Percentiles rank a stretch among this genome's conserved stretches.
These are phyloP conservation scores for Sesia bembeciformis DNA, from an alignment of 2,888 invertebrate species.

Conservation along the genomic window DNA sequence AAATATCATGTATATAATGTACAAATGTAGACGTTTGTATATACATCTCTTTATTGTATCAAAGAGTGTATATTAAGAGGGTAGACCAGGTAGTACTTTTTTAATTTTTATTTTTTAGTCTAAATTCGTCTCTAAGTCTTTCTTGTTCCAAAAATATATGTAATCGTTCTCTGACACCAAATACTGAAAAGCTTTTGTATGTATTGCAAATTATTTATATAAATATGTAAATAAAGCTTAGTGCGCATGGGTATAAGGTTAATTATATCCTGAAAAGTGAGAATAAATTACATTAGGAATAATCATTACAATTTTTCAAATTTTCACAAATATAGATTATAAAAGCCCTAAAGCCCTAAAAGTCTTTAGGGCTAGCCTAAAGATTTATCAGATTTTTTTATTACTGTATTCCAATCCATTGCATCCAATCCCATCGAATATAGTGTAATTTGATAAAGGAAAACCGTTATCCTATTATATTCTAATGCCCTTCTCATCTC, in stretches of 20 bases:
- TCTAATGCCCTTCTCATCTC: too few relatives aligned
- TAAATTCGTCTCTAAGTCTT: not conserved
- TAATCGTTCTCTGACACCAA: not conserved
- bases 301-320: too few relatives aligned
- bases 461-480: too few relatives aligned
- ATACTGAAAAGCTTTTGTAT: not conserved
- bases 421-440: too few relatives aligned
- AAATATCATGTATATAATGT: not conserved
- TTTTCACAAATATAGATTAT: too few relatives aligned
- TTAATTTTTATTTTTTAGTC: not conserved
- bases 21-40: not conserved
- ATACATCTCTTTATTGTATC: not conserved
- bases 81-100: not conserved
- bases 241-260: not conserved
- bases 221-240: not conserved
- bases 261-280: not conserved
- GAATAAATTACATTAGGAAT: too few relatives aligned
- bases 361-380: too few relatives aligned
- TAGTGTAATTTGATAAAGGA: too few relatives aligned
- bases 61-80: not conserved
- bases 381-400: too few relatives aligned
- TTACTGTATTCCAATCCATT: too few relatives aligned
- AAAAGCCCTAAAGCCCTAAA: too few relatives aligned
- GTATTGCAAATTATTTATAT: not conserved
- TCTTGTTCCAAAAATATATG: not conserved